A percentile compares a stretch with the other conserved stretches of the same genome.
phyloP scores from a whole-genome alignment of 2,888 invertebrate genomes.

The Iphiclides podalirius region DNA sequence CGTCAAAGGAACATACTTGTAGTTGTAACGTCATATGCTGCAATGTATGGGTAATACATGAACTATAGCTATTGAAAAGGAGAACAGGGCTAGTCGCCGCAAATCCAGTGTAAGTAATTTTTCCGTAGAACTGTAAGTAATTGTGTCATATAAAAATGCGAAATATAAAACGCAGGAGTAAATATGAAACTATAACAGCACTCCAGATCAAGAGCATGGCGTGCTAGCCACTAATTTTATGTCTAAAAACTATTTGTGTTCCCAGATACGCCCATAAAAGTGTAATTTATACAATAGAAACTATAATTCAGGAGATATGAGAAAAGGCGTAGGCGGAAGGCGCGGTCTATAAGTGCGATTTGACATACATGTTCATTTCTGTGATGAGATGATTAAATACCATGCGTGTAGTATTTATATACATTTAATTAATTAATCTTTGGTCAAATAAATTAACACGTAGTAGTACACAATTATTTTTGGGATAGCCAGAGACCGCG shows the following conservation, averaged over 20 bases:
- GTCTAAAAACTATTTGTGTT: not conserved
- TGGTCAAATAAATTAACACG: too few species aligned
- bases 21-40: not conserved
- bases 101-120: too few species aligned
- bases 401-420: too few species aligned
- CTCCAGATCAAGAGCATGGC: too few species aligned
- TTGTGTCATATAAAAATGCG: too few species aligned
- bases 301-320: slow-evolving; percentile 26
- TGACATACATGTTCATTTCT: not conserved
- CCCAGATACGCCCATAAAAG: not conserved
- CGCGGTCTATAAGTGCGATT: not conserved
- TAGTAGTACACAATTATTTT: too few species aligned
- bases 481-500: too few species aligned
- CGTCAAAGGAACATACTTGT: slow-evolving; percentile 16
- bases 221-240: not conserved
- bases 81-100: too few species aligned
- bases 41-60: not conserved
- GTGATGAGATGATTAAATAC: not conserved
- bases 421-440: too few species aligned
- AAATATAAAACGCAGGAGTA: too few species aligned
- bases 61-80: slow-evolving; percentile 2
- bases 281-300: not conserved
- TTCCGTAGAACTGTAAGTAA: too few species aligned
- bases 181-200: too few species aligned
- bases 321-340: slow-evolving; percentile 8